Evolutionary conservation across 2,888 invertebrate genomes (phyloP).

Genomic region (Spodoptera littoralis): DNA sequence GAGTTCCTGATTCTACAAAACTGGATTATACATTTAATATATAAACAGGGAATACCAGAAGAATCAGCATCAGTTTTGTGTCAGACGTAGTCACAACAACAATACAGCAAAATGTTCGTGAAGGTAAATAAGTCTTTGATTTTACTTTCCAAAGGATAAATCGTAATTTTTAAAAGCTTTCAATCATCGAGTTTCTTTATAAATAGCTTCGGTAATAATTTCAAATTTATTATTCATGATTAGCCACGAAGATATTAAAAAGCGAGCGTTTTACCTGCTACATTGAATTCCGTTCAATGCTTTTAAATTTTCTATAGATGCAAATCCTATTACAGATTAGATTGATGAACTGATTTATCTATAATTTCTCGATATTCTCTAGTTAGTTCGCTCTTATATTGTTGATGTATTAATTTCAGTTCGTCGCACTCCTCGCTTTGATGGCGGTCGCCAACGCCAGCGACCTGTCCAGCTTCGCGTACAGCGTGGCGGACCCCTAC

Average conservation of each 20-base stretch:
- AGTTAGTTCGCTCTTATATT: not conserved
- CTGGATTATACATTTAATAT: slow-evolving; percentile 56
- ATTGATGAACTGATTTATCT: not conserved
- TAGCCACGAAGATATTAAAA: slow-evolving; percentile 17
- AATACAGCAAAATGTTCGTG: slow-evolving; percentile 73
- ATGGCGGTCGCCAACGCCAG: slow-evolving; percentile 67
- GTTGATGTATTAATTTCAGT: slow-evolving; percentile 55
- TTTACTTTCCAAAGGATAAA: not conserved
- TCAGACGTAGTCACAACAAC: slow-evolving; percentile 74
- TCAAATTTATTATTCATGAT: slow-evolving; percentile 21
- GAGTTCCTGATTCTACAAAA: slow-evolving; percentile 63
- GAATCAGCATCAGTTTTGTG: slow-evolving; percentile 63
- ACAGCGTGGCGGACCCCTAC: slow-evolving; percentile 84
- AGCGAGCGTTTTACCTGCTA: slow-evolving; percentile 8
- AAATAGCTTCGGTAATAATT: not conserved
- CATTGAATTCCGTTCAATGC: slow-evolving; percentile 13
- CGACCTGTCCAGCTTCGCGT: slow-evolving; percentile 80
- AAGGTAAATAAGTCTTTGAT: slow-evolving; percentile 68
- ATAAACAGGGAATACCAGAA: slow-evolving; percentile 64
- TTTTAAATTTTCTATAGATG: slow-evolving; percentile 3
- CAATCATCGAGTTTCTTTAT: not conserved
- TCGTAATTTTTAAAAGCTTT: not conserved
- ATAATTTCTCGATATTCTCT: not conserved
- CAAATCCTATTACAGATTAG: not conserved
- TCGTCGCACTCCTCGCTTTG: slow-evolving; percentile 71